These are phyloP conservation scores for Baronia brevicornis DNA, from an alignment of 2,888 invertebrate species.

Conservation along the genomic window DNA sequence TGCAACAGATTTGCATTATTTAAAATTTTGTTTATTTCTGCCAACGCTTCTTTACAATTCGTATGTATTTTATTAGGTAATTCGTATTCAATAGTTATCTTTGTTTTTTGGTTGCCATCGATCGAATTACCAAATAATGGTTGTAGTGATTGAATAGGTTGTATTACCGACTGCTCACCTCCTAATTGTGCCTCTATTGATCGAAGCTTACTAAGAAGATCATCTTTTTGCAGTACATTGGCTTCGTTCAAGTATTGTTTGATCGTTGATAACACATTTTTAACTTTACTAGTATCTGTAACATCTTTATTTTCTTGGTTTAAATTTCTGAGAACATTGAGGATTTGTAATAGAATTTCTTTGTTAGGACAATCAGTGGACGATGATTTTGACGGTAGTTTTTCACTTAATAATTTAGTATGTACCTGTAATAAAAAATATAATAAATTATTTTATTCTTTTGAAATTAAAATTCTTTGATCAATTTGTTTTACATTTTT, in stretches of 20 bases:
- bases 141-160: too few relatives aligned
- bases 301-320: not conserved
- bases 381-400: not conserved
- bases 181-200: too few relatives aligned
- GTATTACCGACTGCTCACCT: too few relatives aligned
- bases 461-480: too few relatives aligned
- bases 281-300: slow-evolving; percentile 11
- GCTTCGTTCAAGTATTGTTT: slow-evolving; percentile 6
- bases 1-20: slow-evolving; percentile 23
- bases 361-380: slow-evolving; percentile 13
- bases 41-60: slow-evolving; percentile 27
- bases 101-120: slow-evolving; percentile 15
- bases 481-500: too few relatives aligned
- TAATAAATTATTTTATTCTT: too few relatives aligned
- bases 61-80: slow-evolving; percentile 23
- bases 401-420: too few relatives aligned
- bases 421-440: too few relatives aligned
- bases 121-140: too few relatives aligned
- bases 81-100: slow-evolving; percentile 26
- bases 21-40: slow-evolving; percentile 26
- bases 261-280: slow-evolving; percentile 13
- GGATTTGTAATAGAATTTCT: slow-evolving; percentile 12
- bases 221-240: not conserved
- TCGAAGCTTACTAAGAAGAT: too few relatives aligned
- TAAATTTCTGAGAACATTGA: slow-evolving; percentile 11